Base-by-base conservation (phyloP, 2,113 vertebrate genomes). In the Carassius auratus region DNA sequence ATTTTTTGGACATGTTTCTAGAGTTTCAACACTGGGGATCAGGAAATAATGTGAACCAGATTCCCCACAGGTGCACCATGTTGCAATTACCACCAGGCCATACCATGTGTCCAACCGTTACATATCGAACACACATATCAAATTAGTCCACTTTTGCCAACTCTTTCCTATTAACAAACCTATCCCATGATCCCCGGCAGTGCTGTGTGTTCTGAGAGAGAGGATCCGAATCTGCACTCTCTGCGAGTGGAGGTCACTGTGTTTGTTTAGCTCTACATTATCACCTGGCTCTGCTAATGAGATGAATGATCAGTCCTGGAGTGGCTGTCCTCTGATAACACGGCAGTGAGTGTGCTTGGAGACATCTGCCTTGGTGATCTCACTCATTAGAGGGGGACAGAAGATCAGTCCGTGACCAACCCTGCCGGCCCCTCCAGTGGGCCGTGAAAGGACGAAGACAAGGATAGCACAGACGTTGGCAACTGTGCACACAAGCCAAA, bases 351-450 rank as follows among this genome's bases (percentile, higher is more conserved):
- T 66, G 75, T 52, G 62, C 17, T 38, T 55, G 76, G 75, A 71
- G 81, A 83, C 52, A 86, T 76, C 74, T 59, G 81, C 48, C 26
- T 74, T 77, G 50, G 50, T 77, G 81, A 55, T 77, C 74, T 69
- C 81, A 69, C 64, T 87, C 75, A 81, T 87, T 84, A 78, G 50
- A 76, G 79, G 7, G 23, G 52, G 48, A 59, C 64, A 76, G 48
- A 48, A 64, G 61, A 57, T 82, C 26, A 59, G 81, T 76, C 26
- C 3, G 62, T 77, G 61, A 66, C 74, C 81, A 59, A 68, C 48
- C 50, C 80, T 9, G 75, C 23, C 71, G 3, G 73, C 79, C 79
- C 10, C 45, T 82, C 84, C 84, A 57, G 42, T 55, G 66, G 62
- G 76, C 69, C 23, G 76, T 36, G 64, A 52, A 69, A 48, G 64